Evolutionary conservation across 2,113 vertebrate genomes (phyloP).

Genomic region (Noturus placidus): DNA sequence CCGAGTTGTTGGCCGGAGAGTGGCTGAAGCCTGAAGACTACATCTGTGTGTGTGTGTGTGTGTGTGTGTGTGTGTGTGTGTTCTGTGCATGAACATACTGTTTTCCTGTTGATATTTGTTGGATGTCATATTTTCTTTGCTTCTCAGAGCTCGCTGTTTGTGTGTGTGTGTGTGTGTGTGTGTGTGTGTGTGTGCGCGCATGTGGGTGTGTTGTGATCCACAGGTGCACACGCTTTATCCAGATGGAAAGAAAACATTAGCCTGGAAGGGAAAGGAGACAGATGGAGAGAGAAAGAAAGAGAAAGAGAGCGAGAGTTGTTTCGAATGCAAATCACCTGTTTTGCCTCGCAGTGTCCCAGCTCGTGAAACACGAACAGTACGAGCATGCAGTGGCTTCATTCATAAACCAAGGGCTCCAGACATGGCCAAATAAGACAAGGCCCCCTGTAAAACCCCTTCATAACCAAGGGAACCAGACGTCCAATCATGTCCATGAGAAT

Average conservation of each 20-base stretch:
- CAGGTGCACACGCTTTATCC: conserved; percentile 70
- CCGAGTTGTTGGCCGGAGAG: conserved; percentile 37
- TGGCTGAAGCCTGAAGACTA: conserved; percentile 52
- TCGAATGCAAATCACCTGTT: conserved; percentile 75
- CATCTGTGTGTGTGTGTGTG: conserved; percentile 56
- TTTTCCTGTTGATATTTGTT: conserved; percentile 22
- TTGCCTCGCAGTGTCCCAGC: conserved; percentile 64
- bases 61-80: conserved; percentile 10
- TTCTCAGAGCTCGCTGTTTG: conserved; percentile 27
- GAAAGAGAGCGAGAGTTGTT: conserved; percentile 57
- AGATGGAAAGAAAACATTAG: conserved; percentile 69
- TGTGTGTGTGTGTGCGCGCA: conserved; percentile 37
- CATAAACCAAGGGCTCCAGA: conserved; percentile 55
- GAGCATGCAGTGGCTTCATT: conserved; percentile 67
- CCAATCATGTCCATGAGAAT: conserved; percentile 6
- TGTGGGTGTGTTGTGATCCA: conserved; percentile 58
- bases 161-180: conserved; percentile 38
- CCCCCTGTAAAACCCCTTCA: conserved; percentile 16
- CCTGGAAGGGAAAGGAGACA: conserved; percentile 64
- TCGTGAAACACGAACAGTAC: conserved; percentile 71
- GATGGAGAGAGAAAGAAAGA: conserved; percentile 27
- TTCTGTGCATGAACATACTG: background rate
- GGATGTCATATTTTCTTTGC: conserved; percentile 23
- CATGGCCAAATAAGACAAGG: conserved; percentile 18
- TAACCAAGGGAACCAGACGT: conserved; percentile 6